A percentile compares a stretch with the other conserved stretches of the same genome.
These are phyloP conservation scores for Phodopus roborovskii DNA, from an alignment of 2,113 vertebrate genomes.

Conservation along the genomic window DNA sequence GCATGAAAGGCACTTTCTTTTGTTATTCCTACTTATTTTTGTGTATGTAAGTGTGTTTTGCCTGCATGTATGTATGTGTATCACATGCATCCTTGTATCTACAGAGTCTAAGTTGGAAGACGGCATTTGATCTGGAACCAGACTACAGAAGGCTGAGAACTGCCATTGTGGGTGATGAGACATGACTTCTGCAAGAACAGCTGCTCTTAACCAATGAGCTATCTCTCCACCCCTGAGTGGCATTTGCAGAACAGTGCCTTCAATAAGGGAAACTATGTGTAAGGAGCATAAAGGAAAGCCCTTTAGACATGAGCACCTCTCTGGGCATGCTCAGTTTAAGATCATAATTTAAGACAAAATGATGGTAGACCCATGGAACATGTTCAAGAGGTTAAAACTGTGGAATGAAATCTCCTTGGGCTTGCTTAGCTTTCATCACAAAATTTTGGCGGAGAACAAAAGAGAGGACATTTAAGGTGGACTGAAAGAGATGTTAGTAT, in stretches of 20 bases:
- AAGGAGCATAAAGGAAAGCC: neutral
- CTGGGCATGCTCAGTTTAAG: neutral
- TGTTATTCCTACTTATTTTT: neutral
- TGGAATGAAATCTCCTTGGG: neutral
- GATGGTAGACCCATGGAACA: neutral
- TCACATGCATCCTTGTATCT: neutral
- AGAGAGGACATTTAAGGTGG: neutral
- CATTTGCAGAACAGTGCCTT: neutral
- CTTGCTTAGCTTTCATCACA: neutral
- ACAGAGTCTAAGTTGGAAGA: neutral
- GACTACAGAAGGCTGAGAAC: neutral
- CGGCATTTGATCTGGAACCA: neutral
- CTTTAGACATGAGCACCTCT: neutral
- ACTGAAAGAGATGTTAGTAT: neutral
- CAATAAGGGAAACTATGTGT: neutral
- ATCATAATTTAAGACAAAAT: neutral
- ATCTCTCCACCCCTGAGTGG: neutral
- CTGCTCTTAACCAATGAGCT: neutral
- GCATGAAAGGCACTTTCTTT: neutral
- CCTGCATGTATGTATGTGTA: neutral
- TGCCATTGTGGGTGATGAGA: neutral
- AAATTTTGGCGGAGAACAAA: neutral
- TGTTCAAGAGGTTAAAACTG: neutral
- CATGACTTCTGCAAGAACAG: neutral
- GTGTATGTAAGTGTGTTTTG: neutral